Evolutionary conservation across 2,888 invertebrate species (phyloP).

Genomic region (Parnassius apollo): DNA sequence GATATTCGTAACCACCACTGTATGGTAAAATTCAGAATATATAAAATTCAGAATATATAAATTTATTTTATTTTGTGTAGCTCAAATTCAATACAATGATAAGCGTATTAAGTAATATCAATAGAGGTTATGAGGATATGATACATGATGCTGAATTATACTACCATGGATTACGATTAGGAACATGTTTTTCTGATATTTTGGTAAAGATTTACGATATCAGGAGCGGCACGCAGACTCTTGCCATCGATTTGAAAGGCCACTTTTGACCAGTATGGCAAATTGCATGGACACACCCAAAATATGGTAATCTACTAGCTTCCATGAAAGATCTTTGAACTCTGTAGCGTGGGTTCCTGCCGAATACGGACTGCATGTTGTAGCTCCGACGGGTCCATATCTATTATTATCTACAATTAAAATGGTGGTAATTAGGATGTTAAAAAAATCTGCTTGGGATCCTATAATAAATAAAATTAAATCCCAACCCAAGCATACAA

Average conservation of each 20-base stretch:
- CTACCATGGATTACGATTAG: slow-evolving; percentile 96
- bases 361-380: slow-evolving; percentile 98
- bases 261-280: slow-evolving; percentile 97
- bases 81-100: slow-evolving; percentile 84
- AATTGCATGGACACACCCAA: slow-evolving; percentile 99
- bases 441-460: too few species aligned
- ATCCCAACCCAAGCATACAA: too few species aligned
- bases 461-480: too few species aligned
- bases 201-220: slow-evolving; percentile 98
- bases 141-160: slow-evolving; percentile 99
- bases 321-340: slow-evolving; percentile 99
- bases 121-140: slow-evolving; percentile 99
- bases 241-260: slow-evolving; percentile 96
- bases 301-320: slow-evolving; percentile 96
- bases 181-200: slow-evolving; percentile 99
- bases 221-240: slow-evolving; percentile 94
- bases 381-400: slow-evolving; percentile 97
- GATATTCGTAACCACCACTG: too few species aligned
- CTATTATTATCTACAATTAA: slow-evolving; percentile 90
- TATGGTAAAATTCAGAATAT: too few species aligned
- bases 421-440: slow-evolving; percentile 92
- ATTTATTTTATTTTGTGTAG: slow-evolving; percentile 21
- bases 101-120: slow-evolving; percentile 94
- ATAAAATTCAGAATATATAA: slow-evolving; percentile 30
- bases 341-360: slow-evolving; percentile 98